Evolutionary conservation across 2,113 vertebrate genomes (phyloP).

Genomic region (Gymnogyps californianus): DNA sequence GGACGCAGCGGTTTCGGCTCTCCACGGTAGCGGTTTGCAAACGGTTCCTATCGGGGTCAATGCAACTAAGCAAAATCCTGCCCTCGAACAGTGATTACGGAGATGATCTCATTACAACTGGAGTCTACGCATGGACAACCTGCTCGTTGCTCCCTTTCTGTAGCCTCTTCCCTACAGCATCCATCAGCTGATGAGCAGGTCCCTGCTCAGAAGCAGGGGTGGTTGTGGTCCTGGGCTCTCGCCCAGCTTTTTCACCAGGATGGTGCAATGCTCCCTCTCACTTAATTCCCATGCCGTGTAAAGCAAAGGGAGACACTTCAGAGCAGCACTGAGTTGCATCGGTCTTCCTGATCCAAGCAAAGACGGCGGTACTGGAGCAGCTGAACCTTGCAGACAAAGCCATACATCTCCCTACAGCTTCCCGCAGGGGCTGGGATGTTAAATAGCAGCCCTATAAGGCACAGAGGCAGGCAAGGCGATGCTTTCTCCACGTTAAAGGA

Average conservation of each 20-base stretch:
- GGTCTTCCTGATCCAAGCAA: neutral
- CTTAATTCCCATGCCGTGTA: neutral
- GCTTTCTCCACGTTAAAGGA: neutral
- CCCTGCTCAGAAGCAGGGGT: neutral
- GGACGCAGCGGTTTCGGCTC: rapidly evolving
- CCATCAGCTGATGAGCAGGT: neutral
- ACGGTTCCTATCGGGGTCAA: neutral
- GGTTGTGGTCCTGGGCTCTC: neutral
- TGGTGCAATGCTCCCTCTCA: neutral
- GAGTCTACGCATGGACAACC: neutral
- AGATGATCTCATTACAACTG: rapidly evolving
- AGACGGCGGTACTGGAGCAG: too few relatives aligned
- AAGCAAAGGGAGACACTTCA: neutral
- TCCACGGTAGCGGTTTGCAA: rapidly evolving
- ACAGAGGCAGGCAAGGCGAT: neutral
- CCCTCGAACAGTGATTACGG: rapidly evolving
- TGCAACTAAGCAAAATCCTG: rapidly evolving
- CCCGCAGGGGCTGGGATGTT: neutral
- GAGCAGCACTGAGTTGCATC: neutral
- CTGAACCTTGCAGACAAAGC: neutral
- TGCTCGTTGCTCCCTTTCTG: neutral
- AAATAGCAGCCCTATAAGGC: neutral
- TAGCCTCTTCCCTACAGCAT: neutral
- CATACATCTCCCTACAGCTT: neutral
- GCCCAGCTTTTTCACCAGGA: rapidly evolving